Evolutionary conservation across 2,113 vertebrate genomes (phyloP), one percentile per base, ranked within the genome.

Genomic region (Thomomys bottae): DNA sequence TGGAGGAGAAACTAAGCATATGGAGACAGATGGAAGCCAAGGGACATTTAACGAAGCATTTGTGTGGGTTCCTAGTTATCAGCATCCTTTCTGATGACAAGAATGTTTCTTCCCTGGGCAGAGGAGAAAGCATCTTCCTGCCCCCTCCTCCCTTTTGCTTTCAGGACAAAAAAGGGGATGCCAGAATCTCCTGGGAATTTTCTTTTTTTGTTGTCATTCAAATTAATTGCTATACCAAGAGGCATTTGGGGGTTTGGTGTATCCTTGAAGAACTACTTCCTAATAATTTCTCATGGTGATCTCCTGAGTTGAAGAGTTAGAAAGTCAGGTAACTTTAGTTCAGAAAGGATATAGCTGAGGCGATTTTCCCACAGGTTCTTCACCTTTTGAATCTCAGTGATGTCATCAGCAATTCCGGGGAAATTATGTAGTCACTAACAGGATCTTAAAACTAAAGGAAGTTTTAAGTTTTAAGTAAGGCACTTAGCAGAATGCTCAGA

Each of bases 381-480:
- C n/a, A 57, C 26, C 24, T 61, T 80, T 40, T 59, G 23, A 75
- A 75, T 30, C 57, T 85, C 23, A 4, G 15, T 84, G 5, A 68
- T 63, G 34, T 85, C 5, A 14, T 66, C 54, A 71, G 38, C 84
- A 72, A 68, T 36, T 24, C 84, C 93, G 34, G 38, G 28, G 36
- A 91, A 11, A 82, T 57, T 42, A 4, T 11, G 64, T 32, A 18
- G 2, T 32, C 15, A 28, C 32, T 64, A 20, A 6, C 36, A 64
- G 26, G 8, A 24, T 71, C 72, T 88, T 40, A 83, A 67, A 66
- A 71, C 34, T 63, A 77, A 88, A 34, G 63, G 83, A 85, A n/a
- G 66, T 63, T 91, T 92, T 88, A 85, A n/a, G 66, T 63, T 91
- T 92, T 88, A 95, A 76, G 57, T 71, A 36, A 90, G 76, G 54